Conservation (phyloP, 2,888 invertebrate genomes). For the Deroplatys truncata region DNA sequence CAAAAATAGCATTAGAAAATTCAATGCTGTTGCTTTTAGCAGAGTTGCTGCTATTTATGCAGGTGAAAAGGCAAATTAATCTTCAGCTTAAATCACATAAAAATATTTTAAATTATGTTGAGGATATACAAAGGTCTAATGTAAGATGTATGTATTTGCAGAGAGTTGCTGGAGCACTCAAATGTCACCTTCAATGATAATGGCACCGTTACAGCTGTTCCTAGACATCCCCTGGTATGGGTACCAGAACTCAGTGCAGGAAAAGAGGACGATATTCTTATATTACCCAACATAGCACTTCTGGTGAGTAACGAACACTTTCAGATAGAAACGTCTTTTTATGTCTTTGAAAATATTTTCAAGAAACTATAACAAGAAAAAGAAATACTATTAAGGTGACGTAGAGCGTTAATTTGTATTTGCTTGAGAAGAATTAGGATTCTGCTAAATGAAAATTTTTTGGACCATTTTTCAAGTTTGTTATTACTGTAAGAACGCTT, state of each 20-base stretch:
- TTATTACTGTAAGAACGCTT: no score
- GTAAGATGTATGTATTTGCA: slow-evolving; percentile 42
- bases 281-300: slow-evolving; percentile 77
- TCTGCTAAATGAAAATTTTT: no score
- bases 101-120: no score
- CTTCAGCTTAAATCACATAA: no score
- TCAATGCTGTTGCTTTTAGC: no score
- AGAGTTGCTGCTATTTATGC: no score
- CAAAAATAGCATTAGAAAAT: no score
- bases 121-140: background rate
- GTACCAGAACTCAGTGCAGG: slow-evolving; percentile 72
- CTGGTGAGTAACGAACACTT: slow-evolving; percentile 59
- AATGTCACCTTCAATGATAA: slow-evolving; percentile 71
- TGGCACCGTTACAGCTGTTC: slow-evolving; percentile 65
- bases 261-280: slow-evolving; percentile 67
- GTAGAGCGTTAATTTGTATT: no score
- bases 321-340: background rate
- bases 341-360: background rate
- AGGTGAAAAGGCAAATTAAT: no score
- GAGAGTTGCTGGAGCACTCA: slow-evolving; percentile 67
- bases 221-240: slow-evolving; percentile 71
- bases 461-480: no score
- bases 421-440: no score
- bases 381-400: no score
- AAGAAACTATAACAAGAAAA: background rate